Evolutionary conservation across 2,888 invertebrate species (phyloP).

Genomic region (Hirudinaria manillensis): DNA sequence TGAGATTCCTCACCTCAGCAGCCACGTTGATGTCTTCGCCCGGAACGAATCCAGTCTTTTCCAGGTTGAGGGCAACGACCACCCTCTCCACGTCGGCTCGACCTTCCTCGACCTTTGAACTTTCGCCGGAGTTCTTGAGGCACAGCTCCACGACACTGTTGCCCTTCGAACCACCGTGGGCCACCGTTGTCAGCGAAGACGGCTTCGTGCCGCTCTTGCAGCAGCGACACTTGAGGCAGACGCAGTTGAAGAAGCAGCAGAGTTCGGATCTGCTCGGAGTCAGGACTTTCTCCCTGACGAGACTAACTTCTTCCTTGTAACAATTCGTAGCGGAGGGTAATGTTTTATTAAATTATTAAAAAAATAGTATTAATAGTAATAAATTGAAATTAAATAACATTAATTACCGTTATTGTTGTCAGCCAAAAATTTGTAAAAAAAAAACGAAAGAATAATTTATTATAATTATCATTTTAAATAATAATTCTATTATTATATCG

Average conservation of each 20-base stretch:
- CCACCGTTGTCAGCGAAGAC: background rate
- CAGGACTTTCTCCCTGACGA: background rate
- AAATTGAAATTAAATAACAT: no score
- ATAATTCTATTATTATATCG: no score
- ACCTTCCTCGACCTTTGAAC: constrained; percentile 16
- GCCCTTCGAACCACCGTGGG: background rate
- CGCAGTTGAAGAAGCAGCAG: background rate
- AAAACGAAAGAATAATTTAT: no score
- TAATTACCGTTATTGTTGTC: no score
- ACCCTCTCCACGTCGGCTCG: constrained; percentile 13
- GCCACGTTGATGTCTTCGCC: constrained; percentile 43
- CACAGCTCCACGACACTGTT: background rate
- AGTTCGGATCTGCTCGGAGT: background rate
- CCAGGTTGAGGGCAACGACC: constrained; percentile 38
- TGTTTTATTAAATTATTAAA: no score
- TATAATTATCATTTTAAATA: no score
- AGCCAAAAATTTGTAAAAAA: no score
- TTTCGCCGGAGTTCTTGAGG: constrained; percentile 2
- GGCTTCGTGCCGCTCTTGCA: background rate
- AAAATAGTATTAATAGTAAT: no score
- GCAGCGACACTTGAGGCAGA: constrained; percentile 8
- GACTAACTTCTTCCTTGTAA: background rate
- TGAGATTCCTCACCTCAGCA: constrained; percentile 40
- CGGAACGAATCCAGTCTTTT: constrained; percentile 41
- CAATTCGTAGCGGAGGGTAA: no score